phyloP scores from a whole-genome alignment of 2,113 vertebrate genomes.

The Gobiocypris rarus region DNA sequence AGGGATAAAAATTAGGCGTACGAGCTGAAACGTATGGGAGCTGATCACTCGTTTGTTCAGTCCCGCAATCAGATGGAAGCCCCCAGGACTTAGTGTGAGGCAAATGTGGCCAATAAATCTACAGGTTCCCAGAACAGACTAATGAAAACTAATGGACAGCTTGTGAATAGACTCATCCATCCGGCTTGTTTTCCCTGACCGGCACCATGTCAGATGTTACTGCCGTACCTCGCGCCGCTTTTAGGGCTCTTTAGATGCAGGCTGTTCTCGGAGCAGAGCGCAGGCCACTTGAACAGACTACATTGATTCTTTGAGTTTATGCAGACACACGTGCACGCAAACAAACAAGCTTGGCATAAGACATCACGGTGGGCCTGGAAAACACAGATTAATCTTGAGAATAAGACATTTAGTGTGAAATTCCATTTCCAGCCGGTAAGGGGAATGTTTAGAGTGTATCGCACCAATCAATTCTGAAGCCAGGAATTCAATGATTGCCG shows the following conservation, averaged over 20 bases:
- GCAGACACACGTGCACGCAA: not conserved
- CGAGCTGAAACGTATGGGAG: constrained; percentile 63
- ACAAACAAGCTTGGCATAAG: not conserved
- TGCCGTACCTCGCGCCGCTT: not conserved
- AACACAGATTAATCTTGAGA: constrained; percentile 29
- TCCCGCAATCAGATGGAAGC: constrained; percentile 71
- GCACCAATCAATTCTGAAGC: constrained; percentile 24
- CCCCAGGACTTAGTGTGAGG: constrained; percentile 74
- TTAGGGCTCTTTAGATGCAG: constrained; percentile 17
- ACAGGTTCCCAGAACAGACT: constrained; percentile 67
- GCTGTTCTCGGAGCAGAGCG: not conserved
- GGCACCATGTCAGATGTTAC: constrained; percentile 41
- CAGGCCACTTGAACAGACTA: constrained; percentile 16
- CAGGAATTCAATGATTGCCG: constrained; percentile 23
- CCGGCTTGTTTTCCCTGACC: constrained; percentile 66
- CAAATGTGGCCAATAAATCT: constrained; percentile 79
- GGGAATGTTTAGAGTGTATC: constrained; percentile 16
- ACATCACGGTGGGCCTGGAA: constrained; percentile 9
- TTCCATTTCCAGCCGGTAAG: constrained; percentile 14
- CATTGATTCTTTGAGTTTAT: constrained; percentile 27
- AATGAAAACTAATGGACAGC: constrained; percentile 80
- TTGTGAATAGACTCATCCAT: constrained; percentile 71
- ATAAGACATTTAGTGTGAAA: constrained; percentile 36
- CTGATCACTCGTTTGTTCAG: constrained; percentile 71
- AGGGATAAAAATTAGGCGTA: constrained; percentile 73